Evolutionary conservation across 2,113 vertebrate genomes (phyloP).

Genomic region (Cheirogaleus medius): DNA sequence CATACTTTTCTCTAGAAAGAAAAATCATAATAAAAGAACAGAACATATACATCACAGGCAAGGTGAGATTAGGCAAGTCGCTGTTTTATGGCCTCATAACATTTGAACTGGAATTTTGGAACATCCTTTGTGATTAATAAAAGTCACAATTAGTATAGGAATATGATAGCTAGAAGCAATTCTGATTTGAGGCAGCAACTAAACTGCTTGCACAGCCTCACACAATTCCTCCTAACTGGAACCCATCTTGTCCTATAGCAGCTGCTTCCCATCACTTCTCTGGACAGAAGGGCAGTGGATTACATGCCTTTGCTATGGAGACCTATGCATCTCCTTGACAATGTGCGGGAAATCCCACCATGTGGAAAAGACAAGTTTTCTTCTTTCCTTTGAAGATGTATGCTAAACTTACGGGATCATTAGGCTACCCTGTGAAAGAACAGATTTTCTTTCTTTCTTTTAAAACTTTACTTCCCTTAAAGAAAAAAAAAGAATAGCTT

Average conservation of each 20-base stretch:
- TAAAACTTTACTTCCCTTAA: background rate
- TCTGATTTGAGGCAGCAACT: background rate
- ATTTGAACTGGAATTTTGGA: background rate
- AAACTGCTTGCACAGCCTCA: background rate
- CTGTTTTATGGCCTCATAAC: background rate
- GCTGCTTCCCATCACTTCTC: conserved; percentile 4
- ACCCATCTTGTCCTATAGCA: background rate
- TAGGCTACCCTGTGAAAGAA: conserved; percentile 36
- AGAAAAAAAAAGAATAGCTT: background rate
- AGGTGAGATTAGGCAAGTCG: accelerated
- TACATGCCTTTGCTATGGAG: background rate
- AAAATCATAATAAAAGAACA: conserved; percentile 39
- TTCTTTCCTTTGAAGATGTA: conserved; percentile 20
- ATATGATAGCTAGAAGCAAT: background rate
- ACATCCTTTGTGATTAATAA: conserved; percentile 47
- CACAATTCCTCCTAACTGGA: background rate
- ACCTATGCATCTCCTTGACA: background rate
- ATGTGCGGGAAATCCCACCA: background rate
- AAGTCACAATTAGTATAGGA: background rate
- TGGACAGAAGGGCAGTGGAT: background rate
- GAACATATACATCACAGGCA: accelerated
- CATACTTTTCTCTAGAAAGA: conserved; percentile 27
- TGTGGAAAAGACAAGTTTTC: conserved; percentile 51
- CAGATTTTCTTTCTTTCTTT: background rate
- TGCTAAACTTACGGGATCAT: conserved; percentile 40